Evolutionary conservation across 2,113 vertebrate genomes (phyloP).

Genomic region (Pandion haliaetus): DNA sequence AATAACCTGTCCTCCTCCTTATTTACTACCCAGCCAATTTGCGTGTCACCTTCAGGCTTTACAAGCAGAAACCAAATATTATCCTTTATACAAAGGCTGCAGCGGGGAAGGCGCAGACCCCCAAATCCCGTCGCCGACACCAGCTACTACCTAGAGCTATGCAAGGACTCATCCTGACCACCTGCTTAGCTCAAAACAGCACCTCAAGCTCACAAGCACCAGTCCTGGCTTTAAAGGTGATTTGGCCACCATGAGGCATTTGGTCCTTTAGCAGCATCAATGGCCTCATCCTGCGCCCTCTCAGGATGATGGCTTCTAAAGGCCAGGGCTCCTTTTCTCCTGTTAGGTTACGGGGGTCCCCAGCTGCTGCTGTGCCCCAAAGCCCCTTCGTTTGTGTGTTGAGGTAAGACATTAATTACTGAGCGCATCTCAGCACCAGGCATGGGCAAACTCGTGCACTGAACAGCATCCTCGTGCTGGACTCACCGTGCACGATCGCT

Average conservation of each 20-base stretch:
- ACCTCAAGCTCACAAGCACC: background rate
- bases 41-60: background rate
- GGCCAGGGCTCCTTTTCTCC: background rate
- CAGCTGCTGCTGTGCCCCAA: fast-evolving
- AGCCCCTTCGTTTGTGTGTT: background rate
- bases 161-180: background rate
- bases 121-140: background rate
- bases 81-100: background rate
- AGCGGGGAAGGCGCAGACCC: background rate
- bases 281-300: fast-evolving
- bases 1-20: background rate
- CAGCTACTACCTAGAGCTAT: background rate
- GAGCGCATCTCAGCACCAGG: fast-evolving
- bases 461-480: background rate
- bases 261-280: background rate
- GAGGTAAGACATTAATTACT: background rate
- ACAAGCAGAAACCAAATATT: background rate
- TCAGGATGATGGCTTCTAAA: fast-evolving
- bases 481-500: fast-evolving
- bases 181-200: fast-evolving
- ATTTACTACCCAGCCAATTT: background rate
- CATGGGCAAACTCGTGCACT: background rate
- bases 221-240: background rate
- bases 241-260: background rate
- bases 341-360: background rate